These are phyloP conservation scores for Tiphia femorata DNA, from an alignment of 2,888 invertebrate species.

Conservation along the genomic window DNA sequence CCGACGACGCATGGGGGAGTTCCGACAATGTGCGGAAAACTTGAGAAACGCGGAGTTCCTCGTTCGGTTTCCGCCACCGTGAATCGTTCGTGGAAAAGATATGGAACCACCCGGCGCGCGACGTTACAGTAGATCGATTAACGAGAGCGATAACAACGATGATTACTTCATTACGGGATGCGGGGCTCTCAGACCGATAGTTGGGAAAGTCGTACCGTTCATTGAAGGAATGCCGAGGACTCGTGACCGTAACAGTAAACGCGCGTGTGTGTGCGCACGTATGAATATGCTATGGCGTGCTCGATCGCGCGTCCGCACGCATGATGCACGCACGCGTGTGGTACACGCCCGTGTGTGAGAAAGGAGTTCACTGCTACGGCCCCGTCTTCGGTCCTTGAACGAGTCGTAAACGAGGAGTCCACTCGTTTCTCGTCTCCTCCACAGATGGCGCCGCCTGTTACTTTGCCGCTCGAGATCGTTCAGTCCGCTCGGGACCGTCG, in stretches of 20 bases:
- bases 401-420: constrained; percentile 28
- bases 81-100: no score
- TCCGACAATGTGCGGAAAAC: no score
- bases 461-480: constrained; percentile 9
- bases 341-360: not conserved
- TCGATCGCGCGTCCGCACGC: not conserved
- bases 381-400: constrained; percentile 37
- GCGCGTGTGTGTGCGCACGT: constrained; percentile 16
- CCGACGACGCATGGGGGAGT: no score
- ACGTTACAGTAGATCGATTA: no score
- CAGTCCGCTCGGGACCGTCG: no score
- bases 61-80: no score
- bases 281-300: not conserved
- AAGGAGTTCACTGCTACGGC: constrained; percentile 34
- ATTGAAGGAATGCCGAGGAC: constrained; percentile 36
- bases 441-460: constrained; percentile 45
- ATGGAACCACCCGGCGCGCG: no score
- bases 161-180: constrained; percentile 47
- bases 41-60: no score
- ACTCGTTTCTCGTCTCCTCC: constrained; percentile 18
- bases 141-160: constrained; percentile 46
- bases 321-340: not conserved
- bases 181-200: constrained; percentile 8
- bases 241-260: constrained; percentile 31
- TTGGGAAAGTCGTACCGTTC: constrained; percentile 43